A percentile compares a stretch with the other conserved stretches of the same genome.
These are phyloP conservation scores for Sinocyclocheilus maitianheensis DNA, from an alignment of 2,113 vertebrate genomes.

Conservation along the genomic window DNA sequence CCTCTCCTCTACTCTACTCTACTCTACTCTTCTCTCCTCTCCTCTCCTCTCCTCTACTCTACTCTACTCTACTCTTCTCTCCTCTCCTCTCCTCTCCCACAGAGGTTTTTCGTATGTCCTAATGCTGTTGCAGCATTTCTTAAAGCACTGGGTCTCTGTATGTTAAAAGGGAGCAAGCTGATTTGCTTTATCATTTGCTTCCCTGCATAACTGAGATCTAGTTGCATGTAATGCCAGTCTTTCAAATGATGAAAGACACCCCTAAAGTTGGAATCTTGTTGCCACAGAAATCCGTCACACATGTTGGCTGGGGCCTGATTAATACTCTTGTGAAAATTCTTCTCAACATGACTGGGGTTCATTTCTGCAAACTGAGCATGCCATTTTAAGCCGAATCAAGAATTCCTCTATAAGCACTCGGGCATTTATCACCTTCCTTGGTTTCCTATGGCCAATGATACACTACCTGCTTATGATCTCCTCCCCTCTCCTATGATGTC, in stretches of 20 bases:
- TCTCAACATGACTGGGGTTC: slow-evolving; percentile 28
- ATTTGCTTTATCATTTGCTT: slow-evolving; percentile 23
- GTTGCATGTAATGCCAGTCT: slow-evolving; percentile 39
- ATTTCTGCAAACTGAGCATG: slow-evolving; percentile 34
- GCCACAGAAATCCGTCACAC: slow-evolving; percentile 46
- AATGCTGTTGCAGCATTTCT: not conserved
- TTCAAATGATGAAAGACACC: slow-evolving; percentile 47
- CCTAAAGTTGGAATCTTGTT: slow-evolving; percentile 45
- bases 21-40: too few species aligned
- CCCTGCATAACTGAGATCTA: slow-evolving; percentile 21
- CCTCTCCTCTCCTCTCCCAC: not conserved
- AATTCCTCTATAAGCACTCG: slow-evolving; percentile 15
- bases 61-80: too few species aligned
- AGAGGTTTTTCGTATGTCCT: not conserved
- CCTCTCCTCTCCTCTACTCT: too few species aligned
- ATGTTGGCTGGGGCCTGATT: slow-evolving; percentile 45
- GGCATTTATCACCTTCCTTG: slow-evolving; percentile 25
- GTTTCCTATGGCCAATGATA: slow-evolving; percentile 25
- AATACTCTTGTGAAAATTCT: slow-evolving; percentile 48
- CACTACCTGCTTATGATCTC: not conserved
- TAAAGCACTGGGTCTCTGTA: not conserved
- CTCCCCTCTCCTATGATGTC: too few species aligned
- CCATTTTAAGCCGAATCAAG: slow-evolving; percentile 9
- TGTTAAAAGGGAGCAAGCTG: not conserved
- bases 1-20: too few species aligned